A percentile compares a stretch with the other conserved stretches of the same genome.
phyloP scores from a whole-genome alignment of 2,888 invertebrate genomes.

The Clepsis dumicolana region DNA sequence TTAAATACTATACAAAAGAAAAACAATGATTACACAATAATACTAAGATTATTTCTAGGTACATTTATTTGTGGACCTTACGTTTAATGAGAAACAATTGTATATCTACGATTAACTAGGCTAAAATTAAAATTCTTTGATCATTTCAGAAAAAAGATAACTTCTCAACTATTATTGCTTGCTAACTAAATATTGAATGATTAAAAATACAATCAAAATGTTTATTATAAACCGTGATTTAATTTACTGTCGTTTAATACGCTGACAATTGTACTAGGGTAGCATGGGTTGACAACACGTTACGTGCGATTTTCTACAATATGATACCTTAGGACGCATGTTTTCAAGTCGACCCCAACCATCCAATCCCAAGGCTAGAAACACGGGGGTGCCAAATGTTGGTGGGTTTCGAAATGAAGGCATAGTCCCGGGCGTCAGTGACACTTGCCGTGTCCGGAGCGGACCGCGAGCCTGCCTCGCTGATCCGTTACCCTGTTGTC shows the following conservation, averaged over 20 bases:
- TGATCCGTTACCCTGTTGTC: constrained; percentile 66
- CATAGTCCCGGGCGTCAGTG: constrained; percentile 11
- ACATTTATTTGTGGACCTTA: constrained; percentile 47
- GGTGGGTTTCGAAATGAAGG: background rate
- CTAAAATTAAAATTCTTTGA: constrained; percentile 44
- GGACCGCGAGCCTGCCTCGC: constrained; percentile 50
- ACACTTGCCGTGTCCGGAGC: constrained; percentile 46
- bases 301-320: constrained; percentile 53
- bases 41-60: constrained; percentile 44
- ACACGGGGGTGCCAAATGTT: background rate
- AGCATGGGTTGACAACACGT: constrained; percentile 48
- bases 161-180: background rate
- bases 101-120: constrained; percentile 31
- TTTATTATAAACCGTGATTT: background rate
- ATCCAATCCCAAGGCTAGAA: background rate
- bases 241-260: constrained; percentile 13
- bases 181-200: background rate
- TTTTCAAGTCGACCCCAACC: background rate
- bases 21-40: constrained; percentile 40
- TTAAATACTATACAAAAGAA: constrained; percentile 24
- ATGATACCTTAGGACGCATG: constrained; percentile 60
- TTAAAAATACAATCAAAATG: constrained; percentile 15
- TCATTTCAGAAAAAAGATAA: constrained; percentile 33
- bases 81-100: constrained; percentile 44
- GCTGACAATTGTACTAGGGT: constrained; percentile 54